These are phyloP conservation scores for Ataeniobius toweri DNA, from an alignment of 2,797 vertebrate species.

Conservation along the genomic window DNA sequence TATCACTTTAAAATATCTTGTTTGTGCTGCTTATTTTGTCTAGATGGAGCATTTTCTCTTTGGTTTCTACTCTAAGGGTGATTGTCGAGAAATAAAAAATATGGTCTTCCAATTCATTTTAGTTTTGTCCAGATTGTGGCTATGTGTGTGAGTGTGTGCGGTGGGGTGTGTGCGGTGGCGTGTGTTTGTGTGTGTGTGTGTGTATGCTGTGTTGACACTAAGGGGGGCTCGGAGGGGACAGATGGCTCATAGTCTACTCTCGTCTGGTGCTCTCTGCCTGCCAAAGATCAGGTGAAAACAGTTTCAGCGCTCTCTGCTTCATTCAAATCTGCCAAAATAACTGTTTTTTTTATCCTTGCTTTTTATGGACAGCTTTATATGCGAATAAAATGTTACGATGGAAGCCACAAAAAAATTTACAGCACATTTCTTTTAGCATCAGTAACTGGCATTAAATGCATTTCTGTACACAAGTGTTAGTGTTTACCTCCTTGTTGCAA, in stretches of 20 bases:
- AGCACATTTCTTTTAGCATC: constrained; percentile 36
- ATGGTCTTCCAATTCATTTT: constrained; percentile 31
- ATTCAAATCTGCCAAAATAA: constrained; percentile 41
- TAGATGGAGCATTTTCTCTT: constrained; percentile 36
- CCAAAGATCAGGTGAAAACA: constrained; percentile 71
- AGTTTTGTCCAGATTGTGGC: constrained; percentile 21
- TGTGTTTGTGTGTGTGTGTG: constrained; percentile 11
- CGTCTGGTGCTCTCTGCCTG: constrained; percentile 69
- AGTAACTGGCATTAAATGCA: constrained; percentile 6
- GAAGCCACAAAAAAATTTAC: constrained; percentile 24
- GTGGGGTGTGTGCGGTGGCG: too few species aligned
- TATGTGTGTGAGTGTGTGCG: constrained; percentile 14
- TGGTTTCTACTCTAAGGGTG: constrained; percentile 25
- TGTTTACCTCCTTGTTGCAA: constrained; percentile 19
- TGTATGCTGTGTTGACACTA: constrained; percentile 28
- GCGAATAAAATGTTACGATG: constrained; percentile 29
- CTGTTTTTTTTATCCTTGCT: constrained; percentile 19
- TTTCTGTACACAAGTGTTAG: constrained; percentile 6
- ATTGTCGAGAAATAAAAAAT: constrained; percentile 37
- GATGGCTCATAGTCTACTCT: constrained; percentile 73
- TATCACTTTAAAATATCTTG: constrained; percentile 9
- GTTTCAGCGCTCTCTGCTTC: constrained; percentile 38
- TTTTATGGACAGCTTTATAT: constrained; percentile 43
- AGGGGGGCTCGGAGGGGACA: constrained; percentile 62
- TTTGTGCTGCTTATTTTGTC: not conserved